phyloP scores from a whole-genome alignment of 2,113 vertebrate species.

The Acanthisitta chloris region DNA sequence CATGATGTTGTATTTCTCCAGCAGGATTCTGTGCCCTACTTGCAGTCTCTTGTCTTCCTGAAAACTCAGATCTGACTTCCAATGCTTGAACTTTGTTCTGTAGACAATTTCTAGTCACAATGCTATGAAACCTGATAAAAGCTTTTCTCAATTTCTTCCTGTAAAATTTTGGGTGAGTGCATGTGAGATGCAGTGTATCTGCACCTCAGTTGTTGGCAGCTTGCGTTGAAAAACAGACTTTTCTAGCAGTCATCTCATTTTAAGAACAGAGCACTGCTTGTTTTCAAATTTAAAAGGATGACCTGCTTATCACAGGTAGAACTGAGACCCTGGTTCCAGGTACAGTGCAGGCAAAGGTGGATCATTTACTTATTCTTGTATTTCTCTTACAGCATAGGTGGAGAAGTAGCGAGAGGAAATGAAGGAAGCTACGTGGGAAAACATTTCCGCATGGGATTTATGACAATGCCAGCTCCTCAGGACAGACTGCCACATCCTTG shows the following conservation, averaged over 20 bases:
- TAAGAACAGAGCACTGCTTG: neutral
- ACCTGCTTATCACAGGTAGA: neutral
- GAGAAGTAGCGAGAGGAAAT: conserved; percentile 83
- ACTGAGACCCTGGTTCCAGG: neutral
- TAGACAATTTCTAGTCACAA: neutral
- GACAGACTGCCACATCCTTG: conserved; percentile 88
- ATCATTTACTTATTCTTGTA: neutral
- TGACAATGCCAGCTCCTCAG: conserved; percentile 96
- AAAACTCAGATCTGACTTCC: neutral
- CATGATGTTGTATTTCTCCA: neutral
- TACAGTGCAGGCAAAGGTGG: neutral
- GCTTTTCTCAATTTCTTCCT: neutral
- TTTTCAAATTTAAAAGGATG: neutral
- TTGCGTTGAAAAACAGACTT: neutral
- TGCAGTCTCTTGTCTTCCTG: neutral
- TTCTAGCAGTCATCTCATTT: neutral
- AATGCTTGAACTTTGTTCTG: neutral
- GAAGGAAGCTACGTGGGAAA: conserved; percentile 87
- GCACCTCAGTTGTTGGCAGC: neutral
- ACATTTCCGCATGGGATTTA: conserved; percentile 96
- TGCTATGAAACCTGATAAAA: neutral
- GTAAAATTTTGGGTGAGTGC: neutral
- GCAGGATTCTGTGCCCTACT: neutral
- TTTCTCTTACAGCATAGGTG: conserved; percentile 84
- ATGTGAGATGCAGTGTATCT: neutral